Base-by-base conservation (phyloP, 2,797 vertebrate species). In the Coilia nasus region DNA sequence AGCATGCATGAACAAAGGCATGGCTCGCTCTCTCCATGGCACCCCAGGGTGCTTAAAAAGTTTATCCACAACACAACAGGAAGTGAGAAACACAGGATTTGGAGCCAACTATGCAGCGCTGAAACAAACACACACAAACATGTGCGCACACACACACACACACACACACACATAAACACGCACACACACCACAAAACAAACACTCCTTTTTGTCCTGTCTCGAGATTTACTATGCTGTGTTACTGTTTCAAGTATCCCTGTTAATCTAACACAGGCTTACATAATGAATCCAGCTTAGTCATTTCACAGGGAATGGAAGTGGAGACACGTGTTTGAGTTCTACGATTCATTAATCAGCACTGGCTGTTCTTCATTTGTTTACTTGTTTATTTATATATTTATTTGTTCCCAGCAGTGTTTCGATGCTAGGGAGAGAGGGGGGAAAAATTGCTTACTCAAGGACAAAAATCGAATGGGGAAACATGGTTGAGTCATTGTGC, bases 401-500 rank as follows among this genome's bases (percentile, higher is more conserved):
- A 57, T 85, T 41, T 80, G 54, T 85, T 54, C 41, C 75, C 47
- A n/a, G n/a, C 59, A 67, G 57, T 75, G 64, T 59, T 85, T 82
- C 80, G 59, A 14, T 25, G 9, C 17, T 82, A 19, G 14, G 47
- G 46, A 64, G 50, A 83, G 46, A 75, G 23, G 50, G 50, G 50
- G 14, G 50, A 54, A 54, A 54, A 54, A 54, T 10, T 54, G 7
- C 50, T 54, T 54, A 54, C 50, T 54, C 14, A 9, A 9, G 50
- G 50, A 54, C 50, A 54, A 54, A 54, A 54, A 54, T 54, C 50
- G 50, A 54, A 14, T 56, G 54, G 59, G 81, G 81, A 85, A 81
- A 83, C 78, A 81, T 80, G 4, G 57, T 64, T 83, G 82, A 87
- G 83, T 86, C 86, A 89, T 56, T 83, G 19, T 19, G 10, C 44